Evolutionary conservation across 2,113 vertebrate genomes (phyloP), one percentile per base, ranked within the genome.

Genomic region (Carettochelys insculpta): DNA sequence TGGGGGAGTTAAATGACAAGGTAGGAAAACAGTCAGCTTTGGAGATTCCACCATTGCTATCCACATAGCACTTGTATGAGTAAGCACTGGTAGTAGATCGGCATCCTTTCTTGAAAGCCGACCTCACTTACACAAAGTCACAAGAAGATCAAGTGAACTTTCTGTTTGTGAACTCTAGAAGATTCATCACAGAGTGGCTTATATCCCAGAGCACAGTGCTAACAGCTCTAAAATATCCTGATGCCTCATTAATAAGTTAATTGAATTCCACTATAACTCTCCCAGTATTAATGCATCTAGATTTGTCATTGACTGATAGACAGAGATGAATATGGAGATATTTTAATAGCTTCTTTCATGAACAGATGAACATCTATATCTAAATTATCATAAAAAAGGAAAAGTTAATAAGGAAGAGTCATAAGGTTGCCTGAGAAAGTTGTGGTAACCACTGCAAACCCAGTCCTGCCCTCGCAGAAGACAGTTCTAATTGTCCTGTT

Each of bases 241-340:
- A 96, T 96, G 92, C 91, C 94, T 96, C 96, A 96, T 96, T 96
- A 97, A 96, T 94, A 96, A 96, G 94, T 96, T 96, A 97, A 97
- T 97, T 96, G 95, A 95, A 97, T 97, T 95, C 86, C 51, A 83
- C 85, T 91, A 92, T 87, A 95, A 82, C 81, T 38, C 83, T 91
- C 87, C 80, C 80, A 29, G 85, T 95, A 94, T 94, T 95, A 97
- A 91, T 34, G 29, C 84, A 78, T 95, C 87, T 94, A 86, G 85
- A 89, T 88, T 89, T 97, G 96, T 95, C 95, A 97, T 83, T 96
- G 96, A 94, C 93, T 96, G 97, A 97, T 92, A 96, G 96, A 94
- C 87, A 93, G 92, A 91, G 90, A 96, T 95, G 86, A 94, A 94
- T 96, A 91, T 80, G 86, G 87, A 97, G 94, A 93, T 96, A 94